These are phyloP conservation scores for Eupithecia centaureata DNA, from an alignment of 2,888 invertebrate species.

Conservation along the genomic window DNA sequence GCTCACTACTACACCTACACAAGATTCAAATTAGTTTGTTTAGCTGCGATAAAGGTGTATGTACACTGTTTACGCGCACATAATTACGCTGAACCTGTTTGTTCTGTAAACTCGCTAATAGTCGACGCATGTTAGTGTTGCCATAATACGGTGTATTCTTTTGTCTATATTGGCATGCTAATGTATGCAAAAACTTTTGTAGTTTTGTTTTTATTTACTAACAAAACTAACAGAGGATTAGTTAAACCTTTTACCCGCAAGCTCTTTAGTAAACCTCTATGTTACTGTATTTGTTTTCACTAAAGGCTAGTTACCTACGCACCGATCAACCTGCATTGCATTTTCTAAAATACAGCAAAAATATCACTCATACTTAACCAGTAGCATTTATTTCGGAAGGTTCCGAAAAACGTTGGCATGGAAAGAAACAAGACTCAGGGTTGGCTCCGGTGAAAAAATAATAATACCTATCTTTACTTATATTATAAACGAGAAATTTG, in stretches of 20 bases:
- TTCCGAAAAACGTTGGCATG: conserved; percentile 38
- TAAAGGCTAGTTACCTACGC: no score
- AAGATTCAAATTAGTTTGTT: conserved; percentile 1
- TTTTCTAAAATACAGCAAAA: background rate
- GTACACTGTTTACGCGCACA: conserved; percentile 26
- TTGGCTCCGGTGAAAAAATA: conserved; percentile 7
- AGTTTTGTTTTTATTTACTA: background rate
- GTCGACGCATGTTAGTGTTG: conserved; percentile 24
- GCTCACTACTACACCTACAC: background rate
- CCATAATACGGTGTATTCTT: background rate
- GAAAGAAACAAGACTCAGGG: conserved; percentile 43
- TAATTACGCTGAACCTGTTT: conserved; percentile 30
- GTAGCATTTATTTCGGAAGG: conserved; percentile 23
- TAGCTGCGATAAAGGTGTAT: conserved; percentile 13
- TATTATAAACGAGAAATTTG: no score
- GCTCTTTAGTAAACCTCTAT: background rate
- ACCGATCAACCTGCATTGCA: no score
- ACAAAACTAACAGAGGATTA: background rate
- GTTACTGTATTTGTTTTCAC: background rate
- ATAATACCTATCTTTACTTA: no score
- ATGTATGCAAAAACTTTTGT: background rate
- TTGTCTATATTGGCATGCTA: background rate
- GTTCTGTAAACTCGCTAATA: conserved; percentile 32
- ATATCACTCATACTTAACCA: conserved; percentile 8
- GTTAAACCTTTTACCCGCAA: background rate